Evolutionary conservation across 2,888 invertebrate species (phyloP).

Genomic region (Tenthredo amoena): DNA sequence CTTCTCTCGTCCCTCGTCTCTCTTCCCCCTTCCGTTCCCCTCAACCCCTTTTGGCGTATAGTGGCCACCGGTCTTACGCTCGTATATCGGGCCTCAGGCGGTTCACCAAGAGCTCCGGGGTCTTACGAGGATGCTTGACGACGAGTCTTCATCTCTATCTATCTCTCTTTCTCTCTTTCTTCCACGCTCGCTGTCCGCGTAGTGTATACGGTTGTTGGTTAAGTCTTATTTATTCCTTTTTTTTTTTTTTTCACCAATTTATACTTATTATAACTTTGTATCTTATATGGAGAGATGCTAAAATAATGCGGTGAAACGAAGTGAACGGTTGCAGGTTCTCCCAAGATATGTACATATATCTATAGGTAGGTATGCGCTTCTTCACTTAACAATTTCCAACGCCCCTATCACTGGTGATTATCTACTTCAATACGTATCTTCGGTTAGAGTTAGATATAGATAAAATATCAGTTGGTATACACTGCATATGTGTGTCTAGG

Average conservation of each 20-base stretch:
- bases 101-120: conserved; percentile 61
- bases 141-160: conserved; percentile 56
- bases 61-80: conserved; percentile 78
- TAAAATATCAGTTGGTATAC: neutral
- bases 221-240: neutral
- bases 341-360: neutral
- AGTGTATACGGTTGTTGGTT: conserved; percentile 3
- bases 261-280: conserved; percentile 13
- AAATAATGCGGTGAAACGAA: neutral
- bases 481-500: neutral
- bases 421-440: neutral
- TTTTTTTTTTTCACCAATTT: neutral
- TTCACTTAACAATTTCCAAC: neutral
- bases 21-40: conserved; percentile 54
- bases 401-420: neutral
- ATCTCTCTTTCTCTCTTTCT: conserved; percentile 51
- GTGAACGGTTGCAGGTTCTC: neutral
- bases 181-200: neutral
- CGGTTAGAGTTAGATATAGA: neutral
- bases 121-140: conserved; percentile 67
- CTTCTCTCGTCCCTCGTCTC: conserved; percentile 54
- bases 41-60: conserved; percentile 72
- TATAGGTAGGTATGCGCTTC: neutral
- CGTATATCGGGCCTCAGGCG: conserved; percentile 72
- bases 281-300: neutral